Conservation (phyloP, 2,797 vertebrate species). For the Cephalopachus bancanus region DNA sequence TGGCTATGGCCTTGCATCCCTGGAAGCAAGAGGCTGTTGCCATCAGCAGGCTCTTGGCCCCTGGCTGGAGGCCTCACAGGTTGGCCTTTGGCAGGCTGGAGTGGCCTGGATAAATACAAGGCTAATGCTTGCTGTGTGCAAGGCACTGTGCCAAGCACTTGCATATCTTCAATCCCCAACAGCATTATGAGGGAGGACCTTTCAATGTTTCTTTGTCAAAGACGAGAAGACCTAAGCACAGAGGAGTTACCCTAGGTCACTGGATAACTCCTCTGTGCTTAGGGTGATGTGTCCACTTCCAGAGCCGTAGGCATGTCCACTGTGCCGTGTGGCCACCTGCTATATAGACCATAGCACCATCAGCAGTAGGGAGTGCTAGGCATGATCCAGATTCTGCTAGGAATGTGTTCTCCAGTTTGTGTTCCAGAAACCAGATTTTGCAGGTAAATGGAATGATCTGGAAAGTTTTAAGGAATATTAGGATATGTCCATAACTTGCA, state of each 20-base stretch:
- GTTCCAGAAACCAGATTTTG: constrained; percentile 11
- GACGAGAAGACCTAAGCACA: background rate
- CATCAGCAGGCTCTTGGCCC: background rate
- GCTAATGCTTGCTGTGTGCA: background rate
- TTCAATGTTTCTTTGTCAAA: background rate
- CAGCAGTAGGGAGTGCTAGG: background rate
- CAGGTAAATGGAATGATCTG: background rate
- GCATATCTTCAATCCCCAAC: background rate
- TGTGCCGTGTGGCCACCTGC: background rate
- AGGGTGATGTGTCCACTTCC: background rate
- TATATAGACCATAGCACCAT: background rate
- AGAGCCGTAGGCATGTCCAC: rapidly evolving
- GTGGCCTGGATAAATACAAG: background rate
- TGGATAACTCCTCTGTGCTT: no score
- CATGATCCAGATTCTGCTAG: background rate
- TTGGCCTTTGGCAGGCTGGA: background rate
- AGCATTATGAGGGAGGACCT: background rate
- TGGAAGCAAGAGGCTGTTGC: background rate
- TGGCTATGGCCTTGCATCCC: background rate
- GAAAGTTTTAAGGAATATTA: background rate
- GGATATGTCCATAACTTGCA: background rate
- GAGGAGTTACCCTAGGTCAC: background rate
- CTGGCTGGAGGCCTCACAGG: background rate
- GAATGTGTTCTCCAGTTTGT: background rate
- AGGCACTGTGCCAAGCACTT: background rate